These are phyloP conservation scores for Elephas maximus DNA, from an alignment of 2,113 vertebrate species.

Conservation along the genomic window DNA sequence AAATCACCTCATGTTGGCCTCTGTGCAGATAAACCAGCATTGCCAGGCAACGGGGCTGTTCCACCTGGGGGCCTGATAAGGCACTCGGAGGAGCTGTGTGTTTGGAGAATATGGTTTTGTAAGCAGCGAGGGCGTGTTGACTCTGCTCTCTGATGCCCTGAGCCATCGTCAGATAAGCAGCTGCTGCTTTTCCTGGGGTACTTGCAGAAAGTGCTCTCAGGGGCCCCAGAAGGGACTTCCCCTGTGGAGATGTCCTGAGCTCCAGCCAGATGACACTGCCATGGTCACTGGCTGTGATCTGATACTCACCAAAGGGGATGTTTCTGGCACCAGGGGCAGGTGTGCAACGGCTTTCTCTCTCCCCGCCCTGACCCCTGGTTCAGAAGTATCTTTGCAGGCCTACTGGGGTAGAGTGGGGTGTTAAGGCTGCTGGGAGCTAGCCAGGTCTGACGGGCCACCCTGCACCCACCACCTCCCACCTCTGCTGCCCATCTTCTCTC, in stretches of 20 bases:
- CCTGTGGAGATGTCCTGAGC: background rate
- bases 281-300: background rate
- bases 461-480: accelerated
- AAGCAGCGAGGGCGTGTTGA: constrained; percentile 28
- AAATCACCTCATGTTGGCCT: background rate
- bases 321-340: background rate
- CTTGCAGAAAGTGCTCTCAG: background rate
- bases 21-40: constrained; percentile 63
- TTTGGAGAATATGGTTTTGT: constrained; percentile 68
- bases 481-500: background rate
- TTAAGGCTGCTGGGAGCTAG: background rate
- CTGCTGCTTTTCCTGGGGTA: constrained; percentile 67
- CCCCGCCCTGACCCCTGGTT: background rate
- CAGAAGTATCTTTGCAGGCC: background rate
- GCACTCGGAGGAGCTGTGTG: background rate
- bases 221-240: background rate
- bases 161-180: constrained; percentile 53
- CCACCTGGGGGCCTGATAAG: constrained; percentile 76
- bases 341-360: background rate
- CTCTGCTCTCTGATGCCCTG: background rate
- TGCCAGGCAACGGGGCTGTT: constrained; percentile 73
- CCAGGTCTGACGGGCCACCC: background rate
- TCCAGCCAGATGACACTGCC: background rate
- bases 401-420: background rate
- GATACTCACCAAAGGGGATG: background rate